Conservation (phyloP, 2,888 invertebrate genomes). For the Drosophila neonasuta region DNA sequence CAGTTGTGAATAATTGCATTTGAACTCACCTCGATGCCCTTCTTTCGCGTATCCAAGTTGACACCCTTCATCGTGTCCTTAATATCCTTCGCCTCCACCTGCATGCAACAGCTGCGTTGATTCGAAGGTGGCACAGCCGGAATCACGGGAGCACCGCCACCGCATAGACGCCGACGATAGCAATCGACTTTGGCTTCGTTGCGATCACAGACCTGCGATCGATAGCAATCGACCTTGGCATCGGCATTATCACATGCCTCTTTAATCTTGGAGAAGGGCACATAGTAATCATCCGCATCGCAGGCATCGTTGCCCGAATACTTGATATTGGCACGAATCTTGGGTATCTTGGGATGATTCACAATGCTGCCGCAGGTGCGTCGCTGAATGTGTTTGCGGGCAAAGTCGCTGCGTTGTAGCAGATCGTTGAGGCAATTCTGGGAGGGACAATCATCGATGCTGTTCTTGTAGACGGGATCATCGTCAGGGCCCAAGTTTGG, state of each 20-base stretch:
- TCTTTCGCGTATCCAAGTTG: conserved; percentile 74
- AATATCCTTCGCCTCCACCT: conserved; percentile 79
- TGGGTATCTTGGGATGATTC: conserved; percentile 77
- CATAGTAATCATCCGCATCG: conserved; percentile 69
- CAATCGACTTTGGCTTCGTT: conserved; percentile 66
- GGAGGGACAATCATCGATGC: conserved; percentile 40
- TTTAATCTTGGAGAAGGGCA: conserved; percentile 76
- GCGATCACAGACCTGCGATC: conserved; percentile 62
- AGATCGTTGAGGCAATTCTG: conserved; percentile 40
- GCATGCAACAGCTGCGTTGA: conserved; percentile 77
- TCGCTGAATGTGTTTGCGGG: conserved; percentile 47
- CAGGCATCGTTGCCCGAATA: conserved; percentile 80
- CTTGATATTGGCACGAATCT: conserved; percentile 80
- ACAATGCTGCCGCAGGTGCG: conserved; percentile 55
- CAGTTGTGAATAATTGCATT: background rate
- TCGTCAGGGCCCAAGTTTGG: conserved; percentile 36
- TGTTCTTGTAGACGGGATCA: conserved; percentile 43
- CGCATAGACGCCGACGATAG: conserved; percentile 67
- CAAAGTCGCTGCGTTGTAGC: conserved; percentile 50
- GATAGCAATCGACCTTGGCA: conserved; percentile 73
- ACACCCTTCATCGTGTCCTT: conserved; percentile 78
- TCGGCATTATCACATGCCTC: conserved; percentile 62
- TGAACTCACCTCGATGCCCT: conserved; percentile 80
- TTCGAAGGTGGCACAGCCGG: conserved; percentile 60
- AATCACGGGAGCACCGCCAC: conserved; percentile 43